Conservation (phyloP, 2,888 invertebrate species). For the Aporophyla nigra region DNA sequence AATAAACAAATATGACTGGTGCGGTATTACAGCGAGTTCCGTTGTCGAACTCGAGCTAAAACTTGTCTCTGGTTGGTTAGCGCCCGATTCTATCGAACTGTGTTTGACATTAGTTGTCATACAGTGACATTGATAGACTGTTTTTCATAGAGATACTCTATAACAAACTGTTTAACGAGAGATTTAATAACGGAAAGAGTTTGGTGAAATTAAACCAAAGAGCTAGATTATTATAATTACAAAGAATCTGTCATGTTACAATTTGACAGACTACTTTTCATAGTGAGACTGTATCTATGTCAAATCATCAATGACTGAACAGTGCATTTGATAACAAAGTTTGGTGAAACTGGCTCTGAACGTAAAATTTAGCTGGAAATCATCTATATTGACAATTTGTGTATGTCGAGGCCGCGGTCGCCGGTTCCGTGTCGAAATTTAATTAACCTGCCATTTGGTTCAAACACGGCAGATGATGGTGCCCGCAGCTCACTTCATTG, state of each 20-base stretch:
- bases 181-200: neutral
- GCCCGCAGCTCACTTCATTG: slow-evolving; percentile 68
- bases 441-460: slow-evolving; percentile 75
- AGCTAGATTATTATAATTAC: neutral
- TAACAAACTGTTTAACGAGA: neutral
- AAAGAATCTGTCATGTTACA: neutral
- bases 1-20: slow-evolving; percentile 58
- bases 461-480: slow-evolving; percentile 67
- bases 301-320: neutral
- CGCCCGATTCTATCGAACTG: neutral
- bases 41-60: slow-evolving; percentile 13
- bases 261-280: neutral
- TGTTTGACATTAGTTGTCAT: neutral
- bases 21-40: slow-evolving; percentile 35
- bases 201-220: neutral
- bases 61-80: slow-evolving; percentile 24
- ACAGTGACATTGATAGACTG: neutral
- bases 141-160: neutral
- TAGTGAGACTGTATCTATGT: too few relatives aligned
- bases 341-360: neutral
- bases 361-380: slow-evolving; percentile 53
- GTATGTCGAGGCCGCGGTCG: slow-evolving; percentile 40
- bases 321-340: neutral
- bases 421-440: slow-evolving; percentile 78
- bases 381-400: slow-evolving; percentile 52